phyloP scores from a whole-genome alignment of 2,888 invertebrate genomes.

The Aspidiotus rigidus region DNA sequence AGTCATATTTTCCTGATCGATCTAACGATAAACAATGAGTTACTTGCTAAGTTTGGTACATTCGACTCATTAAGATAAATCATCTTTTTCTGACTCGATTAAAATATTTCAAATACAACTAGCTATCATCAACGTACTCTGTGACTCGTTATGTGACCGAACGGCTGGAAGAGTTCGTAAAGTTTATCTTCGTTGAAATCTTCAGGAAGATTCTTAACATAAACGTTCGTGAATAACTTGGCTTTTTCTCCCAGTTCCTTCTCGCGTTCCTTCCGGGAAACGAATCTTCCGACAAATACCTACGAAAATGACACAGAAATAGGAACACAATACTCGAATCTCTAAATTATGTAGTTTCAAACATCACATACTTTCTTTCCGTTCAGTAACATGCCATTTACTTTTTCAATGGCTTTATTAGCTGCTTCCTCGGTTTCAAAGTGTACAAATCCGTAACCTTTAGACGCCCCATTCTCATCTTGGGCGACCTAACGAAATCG shows the following conservation, averaged over 20 bases:
- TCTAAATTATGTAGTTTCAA: background rate
- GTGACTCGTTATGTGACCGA: conserved; percentile 83
- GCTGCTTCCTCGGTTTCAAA: conserved; percentile 98
- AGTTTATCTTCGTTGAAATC: conserved; percentile 85
- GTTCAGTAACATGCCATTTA: conserved; percentile 97
- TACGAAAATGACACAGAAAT: conserved; percentile 7
- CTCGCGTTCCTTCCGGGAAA: conserved; percentile 95
- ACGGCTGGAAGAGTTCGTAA: conserved; percentile 82
- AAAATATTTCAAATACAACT: background rate
- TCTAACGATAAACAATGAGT: too few species aligned
- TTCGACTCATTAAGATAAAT: too few species aligned
- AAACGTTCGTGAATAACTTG: conserved; percentile 94
- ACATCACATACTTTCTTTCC: conserved; percentile 69
- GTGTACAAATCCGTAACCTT: conserved; percentile 97
- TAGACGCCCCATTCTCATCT: conserved; percentile 87
- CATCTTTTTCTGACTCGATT: background rate
- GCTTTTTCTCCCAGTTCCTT: conserved; percentile 96
- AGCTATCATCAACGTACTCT: conserved; percentile 50
- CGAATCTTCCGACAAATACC: conserved; percentile 91
- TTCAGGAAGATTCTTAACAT: conserved; percentile 97
- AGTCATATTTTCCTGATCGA: too few species aligned
- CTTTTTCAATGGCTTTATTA: conserved; percentile 94
- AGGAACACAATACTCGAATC: background rate
- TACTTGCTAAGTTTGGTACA: too few species aligned
- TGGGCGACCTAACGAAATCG: conserved; percentile 55